Evolutionary conservation across 2,888 invertebrate species (phyloP).

Genomic region (Punctoribates punctum): DNA sequence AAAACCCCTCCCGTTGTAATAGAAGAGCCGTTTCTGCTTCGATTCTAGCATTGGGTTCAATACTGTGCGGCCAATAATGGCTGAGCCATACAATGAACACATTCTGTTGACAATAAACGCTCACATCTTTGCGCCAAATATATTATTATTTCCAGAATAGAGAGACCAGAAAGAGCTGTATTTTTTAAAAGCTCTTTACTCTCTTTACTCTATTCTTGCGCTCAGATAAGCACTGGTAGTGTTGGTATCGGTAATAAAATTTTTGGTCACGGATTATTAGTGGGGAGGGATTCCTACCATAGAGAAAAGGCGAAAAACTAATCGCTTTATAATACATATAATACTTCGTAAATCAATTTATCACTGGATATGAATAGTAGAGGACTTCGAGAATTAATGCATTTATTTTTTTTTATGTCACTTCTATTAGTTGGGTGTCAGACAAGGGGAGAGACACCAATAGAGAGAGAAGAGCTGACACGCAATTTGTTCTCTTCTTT

Average conservation of each 20-base stretch:
- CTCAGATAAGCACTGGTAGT: constrained; percentile 5
- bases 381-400: constrained; percentile 21
- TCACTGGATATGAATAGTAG: constrained; percentile 26
- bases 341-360: constrained; percentile 32
- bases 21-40: background rate
- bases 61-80: constrained; percentile 6
- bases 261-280: constrained; percentile 38
- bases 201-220: background rate
- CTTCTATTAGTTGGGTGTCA: constrained; percentile 13
- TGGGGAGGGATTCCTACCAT: constrained; percentile 16
- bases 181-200: constrained; percentile 21
- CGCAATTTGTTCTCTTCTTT: background rate
- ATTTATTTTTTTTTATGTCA: constrained; percentile 33
- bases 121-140: constrained; percentile 6
- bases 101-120: constrained; percentile 25
- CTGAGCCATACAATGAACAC: constrained; percentile 7
- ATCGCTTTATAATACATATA: constrained; percentile 30
- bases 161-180: constrained; percentile 16
- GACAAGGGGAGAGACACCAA: background rate
- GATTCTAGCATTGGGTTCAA: background rate
- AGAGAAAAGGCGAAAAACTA: constrained; percentile 26
- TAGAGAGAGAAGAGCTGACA: constrained; percentile 4
- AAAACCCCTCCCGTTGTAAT: background rate
- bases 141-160: constrained; percentile 11
- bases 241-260: constrained; percentile 24